phyloP scores from a whole-genome alignment of 2,888 invertebrate genomes.

The Trissolcus japonicus region DNA sequence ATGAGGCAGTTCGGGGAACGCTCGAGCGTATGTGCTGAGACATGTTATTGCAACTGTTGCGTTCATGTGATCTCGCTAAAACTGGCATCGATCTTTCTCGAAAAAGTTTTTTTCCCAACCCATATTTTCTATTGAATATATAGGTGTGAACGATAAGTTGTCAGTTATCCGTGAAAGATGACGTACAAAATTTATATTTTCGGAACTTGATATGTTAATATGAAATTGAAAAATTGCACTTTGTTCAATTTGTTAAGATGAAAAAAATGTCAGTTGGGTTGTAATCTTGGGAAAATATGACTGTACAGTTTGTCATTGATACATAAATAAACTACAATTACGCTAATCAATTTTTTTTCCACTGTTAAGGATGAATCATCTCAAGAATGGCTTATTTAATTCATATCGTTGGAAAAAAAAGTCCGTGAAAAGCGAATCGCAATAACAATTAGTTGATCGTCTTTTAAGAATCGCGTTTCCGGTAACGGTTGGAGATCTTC shows the following conservation, averaged over 20 bases:
- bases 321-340: conserved; percentile 31
- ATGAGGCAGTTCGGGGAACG: too few relatives aligned
- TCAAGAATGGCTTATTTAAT: conserved; percentile 5
- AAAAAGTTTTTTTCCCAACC: too few relatives aligned
- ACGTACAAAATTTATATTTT: too few relatives aligned
- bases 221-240: too few relatives aligned
- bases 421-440: conserved; percentile 27
- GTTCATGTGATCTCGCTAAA: neutral
- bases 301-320: conserved; percentile 31
- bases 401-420: conserved; percentile 14
- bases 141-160: too few relatives aligned
- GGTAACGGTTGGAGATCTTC: conserved; percentile 42
- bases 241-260: too few relatives aligned
- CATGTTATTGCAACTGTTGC: neutral
- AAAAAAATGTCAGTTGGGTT: too few relatives aligned
- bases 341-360: conserved; percentile 14
- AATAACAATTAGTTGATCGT: conserved; percentile 32
- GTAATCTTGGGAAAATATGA: neutral
- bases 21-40: neutral
- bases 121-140: too few relatives aligned
- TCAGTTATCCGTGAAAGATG: too few relatives aligned
- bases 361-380: conserved; percentile 12
- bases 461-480: conserved; percentile 33
- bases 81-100: too few relatives aligned
- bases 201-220: too few relatives aligned